Percentiles rank a stretch among this genome's conserved stretches.
Conservation (phyloP, 2,797 vertebrate genomes). For the Podarcis lilfordi region DNA sequence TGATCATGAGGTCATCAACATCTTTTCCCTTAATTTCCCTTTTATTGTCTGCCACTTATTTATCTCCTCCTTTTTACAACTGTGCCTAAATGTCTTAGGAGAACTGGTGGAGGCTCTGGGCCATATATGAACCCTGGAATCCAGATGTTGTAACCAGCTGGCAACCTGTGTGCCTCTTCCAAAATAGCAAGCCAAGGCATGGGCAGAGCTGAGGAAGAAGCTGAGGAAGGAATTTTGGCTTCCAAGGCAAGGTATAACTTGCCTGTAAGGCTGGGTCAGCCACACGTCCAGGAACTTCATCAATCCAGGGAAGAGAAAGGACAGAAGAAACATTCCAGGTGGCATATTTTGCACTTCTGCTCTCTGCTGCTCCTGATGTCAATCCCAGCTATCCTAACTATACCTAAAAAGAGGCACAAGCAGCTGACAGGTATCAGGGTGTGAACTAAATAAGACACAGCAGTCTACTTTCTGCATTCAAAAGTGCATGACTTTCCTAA, state of each 20-base stretch:
- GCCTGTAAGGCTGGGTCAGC: neutral
- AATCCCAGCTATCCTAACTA: accelerated
- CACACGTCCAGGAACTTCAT: neutral
- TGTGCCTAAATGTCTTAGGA: neutral
- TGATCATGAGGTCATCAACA: no score
- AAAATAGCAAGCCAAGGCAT: neutral
- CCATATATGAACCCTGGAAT: neutral
- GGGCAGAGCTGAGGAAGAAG: neutral
- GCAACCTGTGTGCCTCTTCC: neutral
- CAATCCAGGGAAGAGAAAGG: neutral
- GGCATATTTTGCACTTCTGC: neutral
- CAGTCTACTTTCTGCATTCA: slow-evolving; percentile 35
- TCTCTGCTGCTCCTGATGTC: neutral
- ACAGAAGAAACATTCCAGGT: neutral
- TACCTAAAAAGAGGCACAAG: neutral
- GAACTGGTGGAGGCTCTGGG: neutral
- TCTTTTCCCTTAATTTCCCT: no score
- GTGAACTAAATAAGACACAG: slow-evolving; percentile 39
- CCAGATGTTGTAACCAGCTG: neutral
- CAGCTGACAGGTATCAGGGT: slow-evolving; percentile 10
- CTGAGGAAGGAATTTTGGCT: neutral
- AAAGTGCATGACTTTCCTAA: slow-evolving; percentile 58
- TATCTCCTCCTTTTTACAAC: no score
- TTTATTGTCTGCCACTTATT: no score
- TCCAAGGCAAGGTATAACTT: no score